phyloP scores from a whole-genome alignment of 1,140 invertebrate species.

The Nephotettix cincticeps region DNA sequence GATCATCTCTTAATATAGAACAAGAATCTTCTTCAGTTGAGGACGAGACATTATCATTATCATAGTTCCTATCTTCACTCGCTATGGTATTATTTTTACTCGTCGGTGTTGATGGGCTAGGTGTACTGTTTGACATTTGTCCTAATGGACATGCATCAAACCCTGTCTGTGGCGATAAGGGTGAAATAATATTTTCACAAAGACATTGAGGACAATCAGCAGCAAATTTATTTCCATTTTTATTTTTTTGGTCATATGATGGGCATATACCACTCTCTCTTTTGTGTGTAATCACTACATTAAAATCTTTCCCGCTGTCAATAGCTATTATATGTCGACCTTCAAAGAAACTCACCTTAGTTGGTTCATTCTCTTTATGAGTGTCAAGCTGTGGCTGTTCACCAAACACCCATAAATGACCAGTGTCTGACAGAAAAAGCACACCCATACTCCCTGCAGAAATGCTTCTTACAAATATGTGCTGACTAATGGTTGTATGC shows the following conservation, averaged over 20 bases:
- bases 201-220: constrained; percentile 59
- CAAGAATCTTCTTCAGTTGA: constrained; percentile 35
- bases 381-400: constrained; percentile 68
- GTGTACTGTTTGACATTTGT: constrained; percentile 52
- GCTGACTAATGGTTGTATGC: constrained; percentile 58
- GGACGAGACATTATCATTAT: constrained; percentile 35
- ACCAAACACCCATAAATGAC: constrained; percentile 73
- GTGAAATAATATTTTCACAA: constrained; percentile 50
- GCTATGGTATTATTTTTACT: constrained; percentile 47
- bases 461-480: constrained; percentile 57
- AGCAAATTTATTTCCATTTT: constrained; percentile 58
- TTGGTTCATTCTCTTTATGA: constrained; percentile 54
- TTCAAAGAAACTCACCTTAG: constrained; percentile 66
- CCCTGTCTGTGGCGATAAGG: constrained; percentile 44
- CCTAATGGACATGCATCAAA: constrained; percentile 53
- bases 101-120: constrained; percentile 51
- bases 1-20: constrained; percentile 38
- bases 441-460: constrained; percentile 47
- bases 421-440: constrained; percentile 64
- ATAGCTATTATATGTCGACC: constrained; percentile 62
- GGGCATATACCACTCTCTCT: constrained; percentile 46
- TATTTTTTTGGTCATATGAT: constrained; percentile 55
- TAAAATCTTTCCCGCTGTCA: constrained; percentile 62
- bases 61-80: constrained; percentile 38
- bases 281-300: constrained; percentile 63